These are phyloP conservation scores for Anthoscopus minutus DNA, from an alignment of 2,113 vertebrate species.

Conservation along the genomic window DNA sequence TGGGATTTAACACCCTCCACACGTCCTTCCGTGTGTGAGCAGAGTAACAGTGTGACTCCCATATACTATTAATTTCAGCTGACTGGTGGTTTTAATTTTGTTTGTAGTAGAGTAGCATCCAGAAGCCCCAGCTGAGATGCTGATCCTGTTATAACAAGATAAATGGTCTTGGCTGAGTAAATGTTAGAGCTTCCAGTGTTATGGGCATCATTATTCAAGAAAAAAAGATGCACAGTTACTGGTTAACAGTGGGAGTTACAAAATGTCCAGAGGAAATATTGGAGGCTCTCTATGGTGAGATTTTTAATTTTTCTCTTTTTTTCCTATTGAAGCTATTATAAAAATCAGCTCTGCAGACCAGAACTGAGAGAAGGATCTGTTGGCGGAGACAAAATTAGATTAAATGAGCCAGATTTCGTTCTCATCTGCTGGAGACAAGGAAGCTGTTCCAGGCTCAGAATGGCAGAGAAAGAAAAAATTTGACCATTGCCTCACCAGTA, in stretches of 20 bases:
- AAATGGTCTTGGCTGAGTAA: slow-evolving; percentile 4
- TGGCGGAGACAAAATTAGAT: slow-evolving; percentile 54
- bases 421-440: slow-evolving; percentile 43
- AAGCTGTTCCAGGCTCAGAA: slow-evolving; percentile 37
- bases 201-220: not conserved
- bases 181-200: not conserved
- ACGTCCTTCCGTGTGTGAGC: not conserved
- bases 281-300: not conserved
- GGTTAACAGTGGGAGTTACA: not conserved
- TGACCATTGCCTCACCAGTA: not conserved
- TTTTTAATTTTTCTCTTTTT: not conserved
- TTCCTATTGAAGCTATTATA: slow-evolving; percentile 4
- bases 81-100: not conserved
- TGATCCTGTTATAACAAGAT: slow-evolving; percentile 24
- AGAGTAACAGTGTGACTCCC: not conserved
- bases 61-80: slow-evolving; percentile 1
- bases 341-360: slow-evolving; percentile 40
- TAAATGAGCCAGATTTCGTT: slow-evolving; percentile 47
- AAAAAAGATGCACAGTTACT: not conserved
- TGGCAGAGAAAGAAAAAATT: not conserved
- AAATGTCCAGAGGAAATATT: not conserved
- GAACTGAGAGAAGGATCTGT: slow-evolving; percentile 52
- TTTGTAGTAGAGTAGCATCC: not conserved
- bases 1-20: slow-evolving; percentile 22
- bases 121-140: slow-evolving; percentile 31